These are phyloP conservation scores for Agrochola macilenta DNA, from an alignment of 2,888 invertebrate genomes.

Conservation along the genomic window DNA sequence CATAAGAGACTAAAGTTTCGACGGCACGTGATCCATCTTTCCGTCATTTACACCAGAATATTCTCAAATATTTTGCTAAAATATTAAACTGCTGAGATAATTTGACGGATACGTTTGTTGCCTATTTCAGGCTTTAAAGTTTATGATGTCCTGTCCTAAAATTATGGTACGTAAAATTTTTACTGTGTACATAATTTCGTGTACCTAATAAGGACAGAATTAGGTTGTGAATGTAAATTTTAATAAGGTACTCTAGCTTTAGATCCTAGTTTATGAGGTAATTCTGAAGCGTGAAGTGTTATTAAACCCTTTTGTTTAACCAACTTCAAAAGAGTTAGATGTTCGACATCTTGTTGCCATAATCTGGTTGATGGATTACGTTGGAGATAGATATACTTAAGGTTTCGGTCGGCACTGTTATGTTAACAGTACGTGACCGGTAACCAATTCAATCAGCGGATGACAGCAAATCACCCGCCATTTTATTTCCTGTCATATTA, in stretches of 20 bases:
- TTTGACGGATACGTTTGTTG: constrained; percentile 24
- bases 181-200: constrained; percentile 31
- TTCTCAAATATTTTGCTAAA: constrained; percentile 21
- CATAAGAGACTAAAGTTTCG: constrained; percentile 32
- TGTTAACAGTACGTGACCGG: no score
- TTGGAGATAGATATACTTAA: neutral
- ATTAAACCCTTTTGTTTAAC: neutral
- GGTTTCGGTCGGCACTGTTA: no score
- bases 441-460: neutral
- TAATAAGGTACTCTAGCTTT: constrained; percentile 23
- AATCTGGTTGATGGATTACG: constrained; percentile 1
- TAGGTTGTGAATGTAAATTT: constrained; percentile 31
- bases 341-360: no score
- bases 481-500: neutral
- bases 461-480: neutral
- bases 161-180: constrained; percentile 36
- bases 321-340: neutral
- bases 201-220: constrained; percentile 5
- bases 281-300: constrained; percentile 17
- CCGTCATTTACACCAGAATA: constrained; percentile 48
- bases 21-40: constrained; percentile 44
- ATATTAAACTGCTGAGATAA: constrained; percentile 33
- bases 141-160: constrained; percentile 32
- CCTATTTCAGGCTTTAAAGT: constrained; percentile 26
- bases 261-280: constrained; percentile 25